Base-by-base conservation (phyloP, 2,888 invertebrate species). In the Dorcus parallelipipedus region DNA sequence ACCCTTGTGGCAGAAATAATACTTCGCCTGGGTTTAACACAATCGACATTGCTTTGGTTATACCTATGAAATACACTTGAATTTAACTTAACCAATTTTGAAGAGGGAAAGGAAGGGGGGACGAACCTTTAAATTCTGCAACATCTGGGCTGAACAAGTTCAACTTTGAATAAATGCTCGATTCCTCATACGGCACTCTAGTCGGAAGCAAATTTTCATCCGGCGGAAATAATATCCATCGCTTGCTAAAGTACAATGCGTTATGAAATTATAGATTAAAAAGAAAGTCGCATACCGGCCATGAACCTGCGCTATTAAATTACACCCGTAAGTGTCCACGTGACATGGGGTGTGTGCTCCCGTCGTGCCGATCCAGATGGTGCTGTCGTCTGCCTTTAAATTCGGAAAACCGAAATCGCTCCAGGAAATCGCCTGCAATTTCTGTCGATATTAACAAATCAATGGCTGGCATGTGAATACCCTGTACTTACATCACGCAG, bases 321-420 rank as follows among this genome's bases (percentile, higher is more conserved):
- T 98, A 68, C 88, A 91, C 0, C 97, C 97, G 78, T 97, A 98
- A 0, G 94, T 91, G 75, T 98, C 97, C 73, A 88, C 88, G 77
- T 98, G 98, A 61, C 95, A 93, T 2, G 95, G 93, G 0, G 97
- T 97, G 74, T 96, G 93, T 2, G 96, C 91, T 2, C 92, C 91
- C 69, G 82, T 80, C 60, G 88, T 90, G 38, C 96, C 94, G 66
- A 96, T 84, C 97, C 97, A 97, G 54, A 95, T 79, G 2, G 93
- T 93, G 50, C 89, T 88, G 60, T 93, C 88, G 9, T 81, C 71
- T 3, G 86, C 84, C 63, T 81, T 80, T 67, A 87, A 82, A 2
- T 87, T 84, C 9, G 83, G 76, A 74, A 89, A 90, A 0, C 95
- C 95, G 76, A 93, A 86, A 57, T 79, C 77, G 23, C 80, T 76